phyloP scores from a whole-genome alignment of 2,113 vertebrate genomes.

The Macrotis lagotis region DNA sequence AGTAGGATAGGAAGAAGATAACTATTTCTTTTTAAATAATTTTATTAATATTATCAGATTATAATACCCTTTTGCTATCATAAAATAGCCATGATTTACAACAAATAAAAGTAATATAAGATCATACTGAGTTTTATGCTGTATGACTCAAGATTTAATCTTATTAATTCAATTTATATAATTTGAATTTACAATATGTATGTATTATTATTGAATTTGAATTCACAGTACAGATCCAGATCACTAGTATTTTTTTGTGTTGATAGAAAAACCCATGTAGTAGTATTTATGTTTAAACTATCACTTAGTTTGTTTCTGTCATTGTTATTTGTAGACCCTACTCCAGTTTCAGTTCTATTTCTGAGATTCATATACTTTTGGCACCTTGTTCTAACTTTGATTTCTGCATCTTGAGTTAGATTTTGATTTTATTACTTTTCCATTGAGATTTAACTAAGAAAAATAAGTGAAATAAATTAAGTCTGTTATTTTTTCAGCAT shows the following conservation, averaged over 20 bases:
- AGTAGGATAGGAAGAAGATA: neutral
- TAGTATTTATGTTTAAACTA: neutral
- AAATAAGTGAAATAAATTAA: neutral
- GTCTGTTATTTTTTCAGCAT: neutral
- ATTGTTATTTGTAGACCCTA: neutral
- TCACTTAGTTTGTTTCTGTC: neutral
- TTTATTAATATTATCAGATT: neutral
- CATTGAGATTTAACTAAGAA: neutral
- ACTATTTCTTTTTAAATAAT: neutral
- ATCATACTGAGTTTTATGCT: neutral
- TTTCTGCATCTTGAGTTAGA: neutral
- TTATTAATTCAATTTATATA: neutral
- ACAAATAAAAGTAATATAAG: neutral
- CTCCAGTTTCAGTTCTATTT: neutral
- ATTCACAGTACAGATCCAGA: neutral
- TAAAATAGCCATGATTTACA: neutral
- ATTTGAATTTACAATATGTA: neutral
- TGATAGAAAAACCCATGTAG: neutral
- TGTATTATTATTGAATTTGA: neutral
- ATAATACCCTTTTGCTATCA: neutral
- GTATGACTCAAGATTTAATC: neutral
- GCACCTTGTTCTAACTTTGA: neutral
- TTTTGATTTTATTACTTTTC: neutral
- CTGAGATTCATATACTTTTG: neutral
- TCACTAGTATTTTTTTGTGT: neutral